Evolutionary conservation across 53 echinoderm and acorn worm species (phyloP), one percentile per base, ranked within the genome.

Genomic region (Echinometra lucunter): DNA sequence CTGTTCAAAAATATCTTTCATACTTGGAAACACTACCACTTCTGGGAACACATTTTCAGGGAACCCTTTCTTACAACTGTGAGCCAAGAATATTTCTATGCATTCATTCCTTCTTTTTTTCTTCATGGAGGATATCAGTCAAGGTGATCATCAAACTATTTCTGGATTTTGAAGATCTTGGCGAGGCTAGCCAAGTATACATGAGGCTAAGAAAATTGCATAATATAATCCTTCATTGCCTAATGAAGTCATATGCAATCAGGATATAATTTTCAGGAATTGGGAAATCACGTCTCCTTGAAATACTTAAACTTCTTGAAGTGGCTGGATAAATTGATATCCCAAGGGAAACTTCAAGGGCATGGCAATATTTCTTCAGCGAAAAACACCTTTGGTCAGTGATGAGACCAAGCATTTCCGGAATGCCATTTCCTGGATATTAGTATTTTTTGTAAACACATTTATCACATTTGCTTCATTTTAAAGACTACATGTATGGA

Each of bases 61-160:
- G 85, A 85, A 53, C 85, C 85, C 49, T 12, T 85, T 85, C 49
- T 47, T 6, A 17, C 30, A 49, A n/a, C 19, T 47, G 28, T n/a
- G 49, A 85, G 85, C 45, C 78, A 78, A 78, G 42, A 19, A 78
- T 40, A 78, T 6, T 63, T 78, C 78, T 35, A 19, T 9, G 40
- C 78, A 18, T 78, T 78, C 23, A 40, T 78, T 38, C 23, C 21
- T 5, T 42, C 8, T 23, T 5, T 49, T 49, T 7, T 47, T 23
- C 85, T 85, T n/a, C n/a, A n/a, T n/a, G n/a, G n/a, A n/a, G 49
- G 85, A 49, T 85, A 53, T 47, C 11, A n/a, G 1, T 85, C 85
- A 85, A 85, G 85, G 85, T 85, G 49, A 85, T n/a, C n/a, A 28
- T n/a, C 30, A 85, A 45, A 85, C 49, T 85, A 85, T 85, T 85